Evolutionary conservation across 2,797 vertebrate genomes (phyloP).

Genomic region (Gadopsis marmoratus): DNA sequence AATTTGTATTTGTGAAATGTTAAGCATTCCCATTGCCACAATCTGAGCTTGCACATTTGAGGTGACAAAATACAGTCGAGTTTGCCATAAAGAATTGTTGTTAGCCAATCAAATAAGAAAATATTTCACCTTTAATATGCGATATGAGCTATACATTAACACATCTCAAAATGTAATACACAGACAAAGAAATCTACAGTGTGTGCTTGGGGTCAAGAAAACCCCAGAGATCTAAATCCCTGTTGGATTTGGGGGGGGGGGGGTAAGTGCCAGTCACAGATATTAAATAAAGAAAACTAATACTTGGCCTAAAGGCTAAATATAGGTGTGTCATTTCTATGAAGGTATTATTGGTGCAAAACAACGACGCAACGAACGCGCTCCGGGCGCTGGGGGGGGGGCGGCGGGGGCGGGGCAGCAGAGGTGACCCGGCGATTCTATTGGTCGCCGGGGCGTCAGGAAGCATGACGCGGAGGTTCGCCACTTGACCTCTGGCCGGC

Average conservation of each 20-base stretch:
- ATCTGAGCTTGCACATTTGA: not conserved
- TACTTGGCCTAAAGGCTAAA: too few species aligned
- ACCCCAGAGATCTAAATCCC: not conserved
- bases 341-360: too few species aligned
- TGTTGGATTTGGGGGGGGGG: not conserved
- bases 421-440: constrained; percentile 4
- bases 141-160: too few species aligned
- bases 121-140: not conserved
- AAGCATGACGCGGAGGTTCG: constrained; percentile 20
- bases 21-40: not conserved
- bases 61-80: not conserved
- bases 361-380: not conserved
- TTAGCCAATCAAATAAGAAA: not conserved
- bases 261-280: not conserved
- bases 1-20: not conserved
- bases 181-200: not conserved
- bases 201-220: not conserved
- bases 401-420: constrained; percentile 2
- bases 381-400: not conserved
- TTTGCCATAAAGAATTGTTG: not conserved
- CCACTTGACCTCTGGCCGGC: constrained; percentile 14
- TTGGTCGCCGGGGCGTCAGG: constrained; percentile 54
- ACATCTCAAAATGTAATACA: not conserved
- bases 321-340: too few species aligned
- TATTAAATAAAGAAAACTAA: too few species aligned